These are phyloP conservation scores for Chelonia mydas DNA, from an alignment of 2,797 vertebrate genomes.

Conservation along the genomic window DNA sequence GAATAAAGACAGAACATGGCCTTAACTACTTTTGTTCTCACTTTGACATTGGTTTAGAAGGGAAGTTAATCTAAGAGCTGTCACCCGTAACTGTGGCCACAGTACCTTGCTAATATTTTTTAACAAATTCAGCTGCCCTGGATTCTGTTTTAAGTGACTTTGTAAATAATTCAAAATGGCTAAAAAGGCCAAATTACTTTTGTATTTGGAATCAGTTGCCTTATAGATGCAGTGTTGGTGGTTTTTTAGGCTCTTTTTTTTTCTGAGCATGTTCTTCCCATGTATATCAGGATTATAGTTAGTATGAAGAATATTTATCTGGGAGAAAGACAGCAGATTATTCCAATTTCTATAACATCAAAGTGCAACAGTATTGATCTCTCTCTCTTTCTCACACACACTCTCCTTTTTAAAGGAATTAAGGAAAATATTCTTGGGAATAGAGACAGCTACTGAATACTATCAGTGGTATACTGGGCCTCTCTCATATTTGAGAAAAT, in stretches of 20 bases:
- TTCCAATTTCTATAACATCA: not conserved
- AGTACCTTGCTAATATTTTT: conserved; percentile 20
- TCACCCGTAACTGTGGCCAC: conserved; percentile 10
- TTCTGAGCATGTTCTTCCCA: not conserved
- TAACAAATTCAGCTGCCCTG: conserved; percentile 20
- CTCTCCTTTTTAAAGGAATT: too few species aligned
- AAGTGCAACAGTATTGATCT: not conserved
- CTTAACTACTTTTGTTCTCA: conserved; percentile 5
- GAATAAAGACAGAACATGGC: not conserved
- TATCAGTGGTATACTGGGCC: not conserved
- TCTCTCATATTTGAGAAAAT: not conserved
- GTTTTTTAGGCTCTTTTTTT: not conserved
- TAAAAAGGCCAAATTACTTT: conserved; percentile 50
- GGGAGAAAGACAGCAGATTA: not conserved
- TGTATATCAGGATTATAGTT: not conserved
- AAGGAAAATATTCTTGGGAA: not conserved
- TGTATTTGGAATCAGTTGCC: conserved; percentile 55
- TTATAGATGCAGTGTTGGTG: conserved; percentile 19
- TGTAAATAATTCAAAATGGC: conserved; percentile 17
- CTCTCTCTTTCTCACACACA: too few species aligned
- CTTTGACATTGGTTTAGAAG: conserved; percentile 34
- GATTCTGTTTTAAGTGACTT: conserved; percentile 13
- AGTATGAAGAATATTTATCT: not conserved
- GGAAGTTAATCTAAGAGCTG: not conserved
- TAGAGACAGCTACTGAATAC: not conserved